Evolutionary conservation across 1,140 invertebrate species (phyloP).

Genomic region (Babylonia areolata): DNA sequence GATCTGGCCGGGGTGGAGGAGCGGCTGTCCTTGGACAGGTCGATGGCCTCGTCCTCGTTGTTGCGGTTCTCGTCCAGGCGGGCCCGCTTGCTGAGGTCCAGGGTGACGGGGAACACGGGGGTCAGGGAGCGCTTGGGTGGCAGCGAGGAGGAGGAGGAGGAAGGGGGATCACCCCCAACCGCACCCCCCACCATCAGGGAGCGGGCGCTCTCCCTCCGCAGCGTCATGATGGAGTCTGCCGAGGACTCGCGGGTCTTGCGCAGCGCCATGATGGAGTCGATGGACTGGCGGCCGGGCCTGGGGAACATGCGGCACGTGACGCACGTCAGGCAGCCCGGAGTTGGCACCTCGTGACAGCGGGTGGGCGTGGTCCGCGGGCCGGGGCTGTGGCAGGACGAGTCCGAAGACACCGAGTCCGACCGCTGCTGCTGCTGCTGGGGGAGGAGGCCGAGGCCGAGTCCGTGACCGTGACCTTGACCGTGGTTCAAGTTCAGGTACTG

Average conservation of each 20-base stretch:
- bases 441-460: not conserved
- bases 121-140: conserved; percentile 53
- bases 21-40: conserved; percentile 52
- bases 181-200: not conserved
- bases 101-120: conserved; percentile 34
- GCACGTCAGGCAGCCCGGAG: conserved; percentile 21
- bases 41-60: conserved; percentile 52
- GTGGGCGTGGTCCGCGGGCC: not conserved
- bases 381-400: conserved; percentile 28
- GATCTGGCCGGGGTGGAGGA: conserved; percentile 14
- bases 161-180: not conserved
- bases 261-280: conserved; percentile 41
- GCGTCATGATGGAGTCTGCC: conserved; percentile 39
- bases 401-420: conserved; percentile 15
- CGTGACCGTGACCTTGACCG: not conserved
- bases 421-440: not conserved
- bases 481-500: conserved; percentile 5
- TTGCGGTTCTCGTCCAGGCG: conserved; percentile 33
- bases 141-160: conserved; percentile 19
- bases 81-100: conserved; percentile 41
- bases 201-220: conserved; percentile 32
- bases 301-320: conserved; percentile 13
- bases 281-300: conserved; percentile 36
- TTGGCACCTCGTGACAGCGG: not conserved
- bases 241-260: conserved; percentile 30